A percentile compares a stretch with the other conserved stretches of the same genome.
phyloP scores from a whole-genome alignment of 2,113 vertebrate genomes.

The Osmerus mordax region DNA sequence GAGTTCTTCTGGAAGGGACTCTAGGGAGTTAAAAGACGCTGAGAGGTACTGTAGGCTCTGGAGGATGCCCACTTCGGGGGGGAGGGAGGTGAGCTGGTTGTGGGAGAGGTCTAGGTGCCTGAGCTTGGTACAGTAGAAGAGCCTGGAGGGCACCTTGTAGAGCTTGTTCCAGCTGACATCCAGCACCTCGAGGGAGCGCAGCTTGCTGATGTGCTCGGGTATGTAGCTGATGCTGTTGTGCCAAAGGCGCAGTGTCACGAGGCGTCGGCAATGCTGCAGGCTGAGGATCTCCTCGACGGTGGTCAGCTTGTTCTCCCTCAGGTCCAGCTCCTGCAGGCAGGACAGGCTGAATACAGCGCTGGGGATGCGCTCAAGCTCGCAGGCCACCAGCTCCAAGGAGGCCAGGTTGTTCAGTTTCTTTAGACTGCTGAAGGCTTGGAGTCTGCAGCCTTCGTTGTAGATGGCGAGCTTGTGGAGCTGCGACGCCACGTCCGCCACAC shows the following conservation, averaged over 20 bases:
- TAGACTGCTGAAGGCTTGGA: constrained; percentile 79
- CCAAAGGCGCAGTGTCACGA: constrained; percentile 79
- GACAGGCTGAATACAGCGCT: constrained; percentile 82
- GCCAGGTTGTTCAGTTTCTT: constrained; percentile 77
- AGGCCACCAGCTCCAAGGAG: constrained; percentile 78
- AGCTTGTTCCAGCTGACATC: constrained; percentile 84
- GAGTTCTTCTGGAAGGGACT: constrained; percentile 80
- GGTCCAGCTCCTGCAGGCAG: constrained; percentile 81
- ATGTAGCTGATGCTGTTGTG: constrained; percentile 83
- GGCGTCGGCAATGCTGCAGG: constrained; percentile 83
- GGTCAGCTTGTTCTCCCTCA: constrained; percentile 81
- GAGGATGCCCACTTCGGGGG: constrained; percentile 76
- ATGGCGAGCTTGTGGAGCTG: constrained; percentile 78
- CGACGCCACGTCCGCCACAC: constrained; percentile 69
- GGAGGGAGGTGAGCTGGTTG: constrained; percentile 77
- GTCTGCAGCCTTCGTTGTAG: constrained; percentile 75
- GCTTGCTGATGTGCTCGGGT: constrained; percentile 82
- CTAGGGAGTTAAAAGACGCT: constrained; percentile 78
- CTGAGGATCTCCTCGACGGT: constrained; percentile 88
- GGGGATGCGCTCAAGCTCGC: constrained; percentile 83
- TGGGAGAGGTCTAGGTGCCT: constrained; percentile 82
- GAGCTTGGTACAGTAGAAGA: constrained; percentile 80
- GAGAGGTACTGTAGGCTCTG: constrained; percentile 79
- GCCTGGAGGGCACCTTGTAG: constrained; percentile 69
- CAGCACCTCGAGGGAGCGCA: constrained; percentile 77